phyloP scores from a whole-genome alignment of 2,797 vertebrate genomes.

The Gadopsis bispinosus region DNA sequence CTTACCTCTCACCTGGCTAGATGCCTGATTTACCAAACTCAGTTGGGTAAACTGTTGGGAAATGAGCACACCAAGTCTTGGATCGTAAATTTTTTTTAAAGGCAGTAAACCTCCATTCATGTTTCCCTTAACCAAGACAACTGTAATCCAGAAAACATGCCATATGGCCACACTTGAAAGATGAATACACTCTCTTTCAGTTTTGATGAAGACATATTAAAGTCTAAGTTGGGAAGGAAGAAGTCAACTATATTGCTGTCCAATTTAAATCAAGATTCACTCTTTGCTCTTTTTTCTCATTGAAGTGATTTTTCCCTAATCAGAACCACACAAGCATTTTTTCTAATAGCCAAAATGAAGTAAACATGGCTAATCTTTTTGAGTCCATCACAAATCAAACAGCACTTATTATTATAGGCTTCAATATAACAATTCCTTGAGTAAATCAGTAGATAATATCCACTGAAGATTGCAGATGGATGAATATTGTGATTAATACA shows the following conservation, averaged over 20 bases:
- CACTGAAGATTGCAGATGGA: background rate
- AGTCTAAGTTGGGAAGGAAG: conserved; percentile 7
- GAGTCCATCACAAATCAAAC: conserved; percentile 47
- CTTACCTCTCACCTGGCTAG: conserved; percentile 39
- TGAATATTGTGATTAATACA: background rate
- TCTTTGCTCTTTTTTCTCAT: conserved; percentile 45
- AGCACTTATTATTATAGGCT: conserved; percentile 22
- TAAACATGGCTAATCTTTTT: conserved; percentile 49
- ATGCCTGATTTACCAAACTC: conserved; percentile 48
- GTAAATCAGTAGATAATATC: conserved; percentile 23
- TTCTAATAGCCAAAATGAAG: conserved; percentile 29
- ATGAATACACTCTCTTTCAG: conserved; percentile 25
- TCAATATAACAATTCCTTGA: conserved; percentile 30
- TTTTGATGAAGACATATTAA: conserved; percentile 15
- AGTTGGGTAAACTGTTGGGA: conserved; percentile 49
- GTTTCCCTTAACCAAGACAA: conserved; percentile 50
- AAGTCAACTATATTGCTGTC: conserved; percentile 6
- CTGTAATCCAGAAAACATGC: conserved; percentile 44
- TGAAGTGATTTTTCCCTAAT: conserved; percentile 47
- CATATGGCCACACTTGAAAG: conserved; percentile 28
- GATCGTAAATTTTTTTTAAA: conserved; percentile 57
- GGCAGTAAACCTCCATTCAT: conserved; percentile 59
- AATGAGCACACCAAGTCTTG: conserved; percentile 53
- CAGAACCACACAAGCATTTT: conserved; percentile 47
- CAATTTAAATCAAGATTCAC: conserved; percentile 23